phyloP scores from a whole-genome alignment of 2,113 vertebrate genomes.

The Engystomops pustulosus region DNA sequence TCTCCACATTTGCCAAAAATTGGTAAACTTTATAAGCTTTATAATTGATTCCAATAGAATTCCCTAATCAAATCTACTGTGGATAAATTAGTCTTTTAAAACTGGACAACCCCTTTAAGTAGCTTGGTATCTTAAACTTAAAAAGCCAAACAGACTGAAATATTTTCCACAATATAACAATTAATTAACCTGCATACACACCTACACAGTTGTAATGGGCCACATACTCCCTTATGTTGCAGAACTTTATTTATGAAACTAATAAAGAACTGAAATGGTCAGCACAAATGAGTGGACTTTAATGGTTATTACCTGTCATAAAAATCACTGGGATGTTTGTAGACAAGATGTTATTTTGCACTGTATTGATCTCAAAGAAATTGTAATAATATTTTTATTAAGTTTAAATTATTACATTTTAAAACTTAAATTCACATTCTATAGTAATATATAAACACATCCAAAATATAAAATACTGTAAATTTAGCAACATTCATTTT shows the following conservation, averaged over 20 bases:
- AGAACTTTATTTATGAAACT: neutral
- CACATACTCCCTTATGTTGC: neutral
- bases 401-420: neutral
- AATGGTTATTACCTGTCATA: neutral
- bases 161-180: neutral
- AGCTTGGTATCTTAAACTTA: neutral
- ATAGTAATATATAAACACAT: neutral
- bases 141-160: neutral
- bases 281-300: neutral
- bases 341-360: neutral
- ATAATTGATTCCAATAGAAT: no score
- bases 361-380: neutral
- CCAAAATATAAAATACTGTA: neutral
- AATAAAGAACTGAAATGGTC: neutral
- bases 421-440: neutral
- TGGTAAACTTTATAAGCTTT: no score
- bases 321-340: neutral
- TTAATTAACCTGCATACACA: neutral
- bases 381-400: neutral
- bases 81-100: no score
- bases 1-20: no score
- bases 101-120: neutral
- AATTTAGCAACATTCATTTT: neutral
- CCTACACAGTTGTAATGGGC: neutral
- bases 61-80: no score